Conservation (phyloP, 2,888 invertebrate species). For the Andrena praecox region DNA sequence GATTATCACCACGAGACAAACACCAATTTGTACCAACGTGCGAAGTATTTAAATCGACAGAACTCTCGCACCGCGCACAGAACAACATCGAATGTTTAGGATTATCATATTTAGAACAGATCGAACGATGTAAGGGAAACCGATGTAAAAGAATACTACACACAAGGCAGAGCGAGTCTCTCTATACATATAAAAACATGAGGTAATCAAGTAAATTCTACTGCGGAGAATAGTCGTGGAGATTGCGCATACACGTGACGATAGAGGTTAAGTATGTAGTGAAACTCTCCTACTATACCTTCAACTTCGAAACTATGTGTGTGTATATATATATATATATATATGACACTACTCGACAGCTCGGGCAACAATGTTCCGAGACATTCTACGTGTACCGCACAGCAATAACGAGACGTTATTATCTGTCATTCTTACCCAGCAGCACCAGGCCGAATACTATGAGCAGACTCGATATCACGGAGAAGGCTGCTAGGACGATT, state of each 20-base stretch:
- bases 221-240: conserved; percentile 17
- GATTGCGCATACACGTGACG: conserved; percentile 50
- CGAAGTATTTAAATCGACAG: too few species aligned
- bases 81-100: neutral
- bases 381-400: conserved; percentile 23
- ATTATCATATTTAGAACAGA: neutral
- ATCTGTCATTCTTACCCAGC: conserved; percentile 86
- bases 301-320: conserved; percentile 34
- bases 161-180: neutral
- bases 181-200: neutral
- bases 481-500: conserved; percentile 85
- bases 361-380: conserved; percentile 30
- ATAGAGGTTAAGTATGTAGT: conserved; percentile 45
- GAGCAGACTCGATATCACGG: conserved; percentile 86
- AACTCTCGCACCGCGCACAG: too few species aligned
- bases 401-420: conserved; percentile 38
- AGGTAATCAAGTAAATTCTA: conserved; percentile 6
- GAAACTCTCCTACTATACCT: conserved; percentile 30
- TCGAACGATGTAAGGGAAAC: neutral
- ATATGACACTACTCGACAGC: conserved; percentile 28
- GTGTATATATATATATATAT: neutral
- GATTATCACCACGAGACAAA: too few species aligned
- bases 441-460: conserved; percentile 87
- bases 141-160: neutral
- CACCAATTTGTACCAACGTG: too few species aligned